phyloP scores from a whole-genome alignment of 2,113 vertebrate species.

The Stomatorhinus ivindoensis region DNA sequence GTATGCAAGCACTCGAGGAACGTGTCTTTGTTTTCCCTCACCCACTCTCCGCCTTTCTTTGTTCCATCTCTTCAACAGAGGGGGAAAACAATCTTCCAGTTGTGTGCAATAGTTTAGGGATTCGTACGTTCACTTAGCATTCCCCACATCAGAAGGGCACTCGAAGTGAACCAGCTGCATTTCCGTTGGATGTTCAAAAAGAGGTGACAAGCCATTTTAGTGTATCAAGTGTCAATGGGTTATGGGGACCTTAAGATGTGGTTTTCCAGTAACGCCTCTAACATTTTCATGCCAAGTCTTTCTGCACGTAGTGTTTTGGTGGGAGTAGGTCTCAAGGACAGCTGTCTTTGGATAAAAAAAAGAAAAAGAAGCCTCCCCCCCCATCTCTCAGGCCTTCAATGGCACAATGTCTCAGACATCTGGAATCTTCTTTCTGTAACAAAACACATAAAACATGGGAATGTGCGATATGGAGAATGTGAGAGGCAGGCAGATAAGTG shows the following conservation, averaged over 20 bases:
- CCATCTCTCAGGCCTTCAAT: not conserved
- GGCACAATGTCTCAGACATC: conserved; percentile 3
- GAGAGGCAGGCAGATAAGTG: not conserved
- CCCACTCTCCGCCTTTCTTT: not conserved
- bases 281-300: not conserved
- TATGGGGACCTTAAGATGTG: not conserved
- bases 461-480: not conserved
- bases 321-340: not conserved
- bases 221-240: not conserved
- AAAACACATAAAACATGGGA: not conserved
- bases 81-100: not conserved
- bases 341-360: not conserved
- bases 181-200: not conserved
- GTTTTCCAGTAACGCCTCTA: not conserved
- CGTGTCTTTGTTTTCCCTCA: not conserved
- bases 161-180: not conserved
- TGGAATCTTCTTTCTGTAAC: not conserved
- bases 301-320: not conserved
- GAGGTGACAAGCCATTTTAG: not conserved
- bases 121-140: not conserved
- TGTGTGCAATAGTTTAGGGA: not conserved
- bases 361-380: not conserved
- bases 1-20: not conserved
- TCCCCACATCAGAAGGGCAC: not conserved
- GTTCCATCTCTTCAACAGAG: not conserved